A percentile compares a stretch with the other conserved stretches of the same genome.
Evolutionary conservation across 2,113 vertebrate genomes (phyloP).

Genomic region (Dasypus novemcinctus): DNA sequence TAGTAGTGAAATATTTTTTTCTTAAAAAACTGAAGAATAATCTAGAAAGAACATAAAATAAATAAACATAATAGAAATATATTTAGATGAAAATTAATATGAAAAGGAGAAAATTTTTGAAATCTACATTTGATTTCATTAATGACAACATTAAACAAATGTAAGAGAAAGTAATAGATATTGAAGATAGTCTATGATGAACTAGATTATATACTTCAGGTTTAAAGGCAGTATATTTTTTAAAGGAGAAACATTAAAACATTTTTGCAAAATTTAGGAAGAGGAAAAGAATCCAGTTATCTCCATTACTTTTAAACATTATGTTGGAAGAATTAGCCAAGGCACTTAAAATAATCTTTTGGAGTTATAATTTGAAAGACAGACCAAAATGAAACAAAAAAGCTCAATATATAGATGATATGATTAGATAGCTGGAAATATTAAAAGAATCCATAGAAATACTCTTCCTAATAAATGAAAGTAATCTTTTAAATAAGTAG

Average conservation of each 20-base stretch:
- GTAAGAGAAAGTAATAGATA: too few relatives aligned
- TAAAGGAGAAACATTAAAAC: not conserved
- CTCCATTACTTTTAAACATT: not conserved
- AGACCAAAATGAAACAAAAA: not conserved
- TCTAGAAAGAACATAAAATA: too few relatives aligned
- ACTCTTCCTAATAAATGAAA: not conserved
- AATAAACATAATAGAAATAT: too few relatives aligned
- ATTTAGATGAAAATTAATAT: too few relatives aligned
- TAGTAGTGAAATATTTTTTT: too few relatives aligned
- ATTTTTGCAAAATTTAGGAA: not conserved
- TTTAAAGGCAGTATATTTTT: not conserved
- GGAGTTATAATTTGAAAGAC: not conserved
- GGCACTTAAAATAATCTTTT: not conserved
- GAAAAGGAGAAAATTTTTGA: too few relatives aligned
- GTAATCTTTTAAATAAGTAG: not conserved
- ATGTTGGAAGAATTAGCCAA: not conserved
- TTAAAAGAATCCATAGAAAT: not conserved
- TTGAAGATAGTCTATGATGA: too few relatives aligned
- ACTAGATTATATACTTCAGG: not conserved
- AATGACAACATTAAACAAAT: too few relatives aligned
- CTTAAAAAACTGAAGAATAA: too few relatives aligned
- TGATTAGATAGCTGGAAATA: not conserved
- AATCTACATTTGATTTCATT: too few relatives aligned
- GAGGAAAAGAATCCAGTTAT: not conserved
- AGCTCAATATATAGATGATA: not conserved